Evolutionary conservation across 2,113 vertebrate genomes (phyloP).

Genomic region (Haemorhous mexicanus): DNA sequence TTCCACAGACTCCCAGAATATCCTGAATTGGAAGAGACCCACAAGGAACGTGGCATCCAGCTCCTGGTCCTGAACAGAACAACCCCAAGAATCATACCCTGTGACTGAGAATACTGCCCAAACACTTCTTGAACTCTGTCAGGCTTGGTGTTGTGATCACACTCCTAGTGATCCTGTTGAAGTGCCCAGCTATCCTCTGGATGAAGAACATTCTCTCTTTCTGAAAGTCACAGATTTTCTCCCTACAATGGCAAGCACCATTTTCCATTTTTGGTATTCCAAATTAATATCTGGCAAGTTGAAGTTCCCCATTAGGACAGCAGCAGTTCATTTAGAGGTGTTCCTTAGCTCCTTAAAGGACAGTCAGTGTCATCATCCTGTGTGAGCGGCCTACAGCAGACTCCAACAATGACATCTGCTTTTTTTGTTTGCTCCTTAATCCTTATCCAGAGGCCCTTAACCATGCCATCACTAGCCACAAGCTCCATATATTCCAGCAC

Average conservation of each 20-base stretch:
- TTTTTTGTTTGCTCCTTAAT: background rate
- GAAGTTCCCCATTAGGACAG: background rate
- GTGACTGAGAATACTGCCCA: background rate
- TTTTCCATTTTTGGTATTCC: background rate
- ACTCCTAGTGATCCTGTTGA: background rate
- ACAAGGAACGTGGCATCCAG: background rate
- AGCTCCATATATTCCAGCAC: background rate
- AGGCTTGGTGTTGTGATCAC: background rate
- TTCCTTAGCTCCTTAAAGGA: background rate
- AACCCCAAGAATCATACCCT: background rate
- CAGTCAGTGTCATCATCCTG: background rate
- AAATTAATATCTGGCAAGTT: background rate
- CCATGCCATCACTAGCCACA: background rate
- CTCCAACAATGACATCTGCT: background rate
- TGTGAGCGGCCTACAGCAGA: background rate
- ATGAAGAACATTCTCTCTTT: background rate
- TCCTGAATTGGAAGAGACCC: background rate
- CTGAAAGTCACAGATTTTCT: background rate
- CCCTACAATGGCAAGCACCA: background rate
- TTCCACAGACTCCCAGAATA: background rate
- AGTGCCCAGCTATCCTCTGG: background rate
- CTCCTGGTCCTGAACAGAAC: background rate
- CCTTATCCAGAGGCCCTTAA: background rate
- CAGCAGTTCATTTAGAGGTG: background rate
- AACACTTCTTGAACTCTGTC: background rate